Percentiles rank a stretch among this genome's conserved stretches.
phyloP scores from a whole-genome alignment of 2,113 vertebrate species.

The Entomyzon cyanotis region DNA sequence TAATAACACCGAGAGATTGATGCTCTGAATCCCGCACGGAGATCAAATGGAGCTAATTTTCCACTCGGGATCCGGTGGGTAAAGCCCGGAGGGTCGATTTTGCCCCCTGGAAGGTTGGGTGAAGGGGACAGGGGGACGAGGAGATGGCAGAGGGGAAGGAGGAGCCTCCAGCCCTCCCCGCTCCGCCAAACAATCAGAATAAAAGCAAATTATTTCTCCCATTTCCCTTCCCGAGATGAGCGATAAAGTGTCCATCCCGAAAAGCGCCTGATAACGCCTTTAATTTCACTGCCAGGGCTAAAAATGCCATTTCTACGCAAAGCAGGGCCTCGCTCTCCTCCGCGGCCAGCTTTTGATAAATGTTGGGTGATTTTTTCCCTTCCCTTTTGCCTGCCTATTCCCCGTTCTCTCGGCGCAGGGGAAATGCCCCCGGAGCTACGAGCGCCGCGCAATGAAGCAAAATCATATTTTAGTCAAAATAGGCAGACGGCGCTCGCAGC shows the following conservation, averaged over 20 bases:
- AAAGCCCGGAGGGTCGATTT: not conserved
- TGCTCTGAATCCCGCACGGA: not conserved
- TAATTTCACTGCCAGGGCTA: constrained; percentile 84
- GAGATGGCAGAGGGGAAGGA: not conserved
- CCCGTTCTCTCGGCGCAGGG: constrained; percentile 43
- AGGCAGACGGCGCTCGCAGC: constrained; percentile 91
- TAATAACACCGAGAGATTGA: not conserved
- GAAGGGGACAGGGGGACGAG: not conserved
- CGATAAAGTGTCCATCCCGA: constrained; percentile 90
- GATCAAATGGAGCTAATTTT: not conserved
- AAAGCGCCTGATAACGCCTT: constrained; percentile 88
- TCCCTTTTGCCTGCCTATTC: not conserved
- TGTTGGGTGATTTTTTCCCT: constrained; percentile 68
- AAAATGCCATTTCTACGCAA: constrained; percentile 87
- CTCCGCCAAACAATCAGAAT: not conserved
- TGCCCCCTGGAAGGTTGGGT: not conserved
- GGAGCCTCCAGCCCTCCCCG: not conserved
- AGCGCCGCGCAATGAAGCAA: constrained; percentile 82
- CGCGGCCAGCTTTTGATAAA: constrained; percentile 84
- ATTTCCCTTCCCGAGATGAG: constrained; percentile 81
- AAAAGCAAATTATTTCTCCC: constrained; percentile 76
- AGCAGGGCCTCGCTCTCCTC: constrained; percentile 79
- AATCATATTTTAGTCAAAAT: constrained; percentile 83
- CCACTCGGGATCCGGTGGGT: accelerated
- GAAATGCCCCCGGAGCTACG: constrained; percentile 84